A percentile compares a stretch with the other conserved stretches of the same genome.
These are phyloP conservation scores for Holocentrus rufus DNA, from an alignment of 2,797 vertebrate species.

Conservation along the genomic window DNA sequence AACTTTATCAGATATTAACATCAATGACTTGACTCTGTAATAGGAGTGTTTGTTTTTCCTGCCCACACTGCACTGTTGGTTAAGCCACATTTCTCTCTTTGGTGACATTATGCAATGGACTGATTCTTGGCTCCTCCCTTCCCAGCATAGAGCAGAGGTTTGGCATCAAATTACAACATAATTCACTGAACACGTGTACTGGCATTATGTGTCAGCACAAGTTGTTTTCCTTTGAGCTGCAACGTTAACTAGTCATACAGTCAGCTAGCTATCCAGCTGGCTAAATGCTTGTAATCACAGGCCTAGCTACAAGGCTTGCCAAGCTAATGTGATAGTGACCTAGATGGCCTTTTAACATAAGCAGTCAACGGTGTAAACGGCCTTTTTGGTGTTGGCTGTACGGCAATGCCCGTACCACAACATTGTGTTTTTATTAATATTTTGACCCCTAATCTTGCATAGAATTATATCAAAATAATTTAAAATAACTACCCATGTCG, in stretches of 20 bases:
- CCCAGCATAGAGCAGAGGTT: slow-evolving; percentile 30
- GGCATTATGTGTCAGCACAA: slow-evolving; percentile 64
- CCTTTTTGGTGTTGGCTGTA: not conserved
- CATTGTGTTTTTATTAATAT: not conserved
- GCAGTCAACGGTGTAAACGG: not conserved
- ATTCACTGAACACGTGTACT: slow-evolving; percentile 64
- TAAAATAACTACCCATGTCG: not conserved
- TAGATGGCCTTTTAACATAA: slow-evolving; percentile 16
- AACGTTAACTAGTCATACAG: not conserved
- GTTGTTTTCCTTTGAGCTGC: slow-evolving; percentile 51
- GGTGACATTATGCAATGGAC: slow-evolving; percentile 63
- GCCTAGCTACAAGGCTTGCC: slow-evolving; percentile 30
- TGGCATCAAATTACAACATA: slow-evolving; percentile 68
- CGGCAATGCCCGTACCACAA: not conserved
- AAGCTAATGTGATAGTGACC: slow-evolving; percentile 43
- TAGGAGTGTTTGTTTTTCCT: not conserved
- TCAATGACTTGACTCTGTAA: not conserved
- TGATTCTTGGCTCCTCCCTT: slow-evolving; percentile 59
- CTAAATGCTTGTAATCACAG: slow-evolving; percentile 12
- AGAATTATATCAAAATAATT: not conserved
- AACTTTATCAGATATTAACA: not conserved
- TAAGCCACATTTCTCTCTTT: slow-evolving; percentile 11
- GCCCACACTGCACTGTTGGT: slow-evolving; percentile 6
- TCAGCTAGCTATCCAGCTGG: not conserved
- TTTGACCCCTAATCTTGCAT: too few relatives aligned